phyloP scores from a whole-genome alignment of 2,888 invertebrate genomes.

The Lepidocyrtoides sp. region DNA sequence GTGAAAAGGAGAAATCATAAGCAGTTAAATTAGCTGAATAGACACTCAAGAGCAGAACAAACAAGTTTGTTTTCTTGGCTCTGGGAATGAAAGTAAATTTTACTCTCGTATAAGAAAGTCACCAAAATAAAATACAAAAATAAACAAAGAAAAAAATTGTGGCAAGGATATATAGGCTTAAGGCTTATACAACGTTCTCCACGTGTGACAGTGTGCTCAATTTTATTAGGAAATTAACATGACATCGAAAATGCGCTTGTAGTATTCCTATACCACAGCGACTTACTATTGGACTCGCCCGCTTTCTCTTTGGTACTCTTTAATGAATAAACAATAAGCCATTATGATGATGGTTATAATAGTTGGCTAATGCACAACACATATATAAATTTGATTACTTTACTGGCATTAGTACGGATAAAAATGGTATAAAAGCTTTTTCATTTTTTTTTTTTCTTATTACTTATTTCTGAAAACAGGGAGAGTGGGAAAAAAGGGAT shows the following conservation, averaged over 20 bases:
- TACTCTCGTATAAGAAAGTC: too few species aligned
- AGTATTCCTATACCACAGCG: background rate
- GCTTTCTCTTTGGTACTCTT: background rate
- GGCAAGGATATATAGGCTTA: too few species aligned
- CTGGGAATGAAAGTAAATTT: too few species aligned
- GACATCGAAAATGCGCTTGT: background rate
- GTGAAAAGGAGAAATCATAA: background rate
- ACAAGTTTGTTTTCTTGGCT: too few species aligned
- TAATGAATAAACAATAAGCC: constrained; percentile 16
- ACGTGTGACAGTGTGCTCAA: background rate
- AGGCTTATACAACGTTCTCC: too few species aligned
- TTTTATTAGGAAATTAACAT: background rate
- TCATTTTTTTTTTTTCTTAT: background rate
- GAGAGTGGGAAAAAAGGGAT: background rate
- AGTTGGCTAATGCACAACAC: background rate
- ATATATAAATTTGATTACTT: background rate
- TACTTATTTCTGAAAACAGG: background rate
- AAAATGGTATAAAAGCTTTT: background rate
- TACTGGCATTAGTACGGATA: background rate
- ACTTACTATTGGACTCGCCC: background rate
- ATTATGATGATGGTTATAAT: background rate
- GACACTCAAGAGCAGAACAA: background rate
- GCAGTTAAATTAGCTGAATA: background rate
- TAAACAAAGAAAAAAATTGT: background rate
- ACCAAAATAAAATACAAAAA: too few species aligned